Conservation (phyloP, 2,888 invertebrate genomes). For the Apodemia mormo region DNA sequence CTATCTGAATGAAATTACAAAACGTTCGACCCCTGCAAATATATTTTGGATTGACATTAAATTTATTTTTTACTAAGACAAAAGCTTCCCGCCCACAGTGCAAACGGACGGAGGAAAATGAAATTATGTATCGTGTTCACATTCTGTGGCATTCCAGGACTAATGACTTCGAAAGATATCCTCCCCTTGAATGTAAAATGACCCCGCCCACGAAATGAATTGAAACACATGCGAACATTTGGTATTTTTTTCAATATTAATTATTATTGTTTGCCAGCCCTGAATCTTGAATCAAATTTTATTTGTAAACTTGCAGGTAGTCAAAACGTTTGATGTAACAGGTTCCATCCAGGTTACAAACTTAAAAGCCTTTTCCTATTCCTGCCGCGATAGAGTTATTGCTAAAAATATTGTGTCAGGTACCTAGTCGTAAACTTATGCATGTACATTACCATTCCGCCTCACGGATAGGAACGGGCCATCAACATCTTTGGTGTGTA, state of each 20-base stretch:
- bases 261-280: conserved; percentile 67
- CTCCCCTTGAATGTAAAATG: conserved; percentile 81
- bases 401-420: too few relatives aligned
- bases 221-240: conserved; percentile 61
- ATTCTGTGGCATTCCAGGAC: conserved; percentile 72
- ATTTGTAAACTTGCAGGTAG: not conserved
- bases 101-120: conserved; percentile 54
- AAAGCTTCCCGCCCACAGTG: conserved; percentile 75
- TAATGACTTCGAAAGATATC: conserved; percentile 79
- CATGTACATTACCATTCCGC: too few relatives aligned
- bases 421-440: too few relatives aligned
- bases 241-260: conserved; percentile 70
- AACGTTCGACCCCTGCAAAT: conserved; percentile 53
- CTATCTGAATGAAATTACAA: conserved; percentile 64
- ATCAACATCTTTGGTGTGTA: too few relatives aligned
- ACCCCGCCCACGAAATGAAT: conserved; percentile 77
- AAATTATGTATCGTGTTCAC: conserved; percentile 70
- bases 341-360: not conserved
- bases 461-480: too few relatives aligned
- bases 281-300: conserved; percentile 37
- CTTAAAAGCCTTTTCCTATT: too few relatives aligned
- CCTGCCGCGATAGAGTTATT: too few relatives aligned
- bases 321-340: not conserved
- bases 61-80: conserved; percentile 66
- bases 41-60: conserved; percentile 71